Base-by-base conservation (phyloP, 2,113 vertebrate genomes). In the Buteo buteo region DNA sequence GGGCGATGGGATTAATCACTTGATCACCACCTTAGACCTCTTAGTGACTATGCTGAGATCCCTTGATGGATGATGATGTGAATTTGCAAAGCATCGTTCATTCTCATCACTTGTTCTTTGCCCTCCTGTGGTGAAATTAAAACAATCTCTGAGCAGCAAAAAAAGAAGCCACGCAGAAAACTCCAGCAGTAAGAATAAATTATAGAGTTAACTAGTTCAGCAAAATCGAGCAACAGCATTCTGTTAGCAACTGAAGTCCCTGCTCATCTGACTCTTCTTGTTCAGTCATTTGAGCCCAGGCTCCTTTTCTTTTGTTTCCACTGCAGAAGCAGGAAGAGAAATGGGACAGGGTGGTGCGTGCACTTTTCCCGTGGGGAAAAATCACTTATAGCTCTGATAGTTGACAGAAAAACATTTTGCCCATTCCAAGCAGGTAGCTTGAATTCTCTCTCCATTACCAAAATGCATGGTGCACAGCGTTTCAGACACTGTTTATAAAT, bases 101-200 rank as follows among this genome's bases (percentile, higher is more conserved):
- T 82, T 91, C 93, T 96, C 94, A 95, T 97, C 96, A 97, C 94
- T 96, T 94, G 91, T 89, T 94, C 96, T 94, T 95, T 95, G 73
- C 88, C 89, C 91, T 96, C 96, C 95, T 94, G 84, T 62, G 82
- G 94, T 90, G 95, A 97, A 96, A 94, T 97, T 94, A 95, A 95
- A 97, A 79, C 57, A 65, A 50, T 45, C 54, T 92, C 77, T 50
- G 84, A 89, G 45, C 66, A 71, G 58, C 24, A 32, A 76, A 76
- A 92, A 73, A 52, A 77, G 52, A 71, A 92, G 32, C 34, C 45
- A 69, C 70, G 26, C 11, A 69, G 57, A 91, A 79, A 86, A 91
- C 73, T 91, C 77, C 44, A 82, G 49, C 86, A 91, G 74, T 45
- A 89, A 91, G 95, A 97, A 95, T 95, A 96, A 88, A 96, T 96